A percentile compares a stretch with the other conserved stretches of the same genome.
Evolutionary conservation across 2,888 invertebrate genomes (phyloP).

Genomic region (Sphinx pinastri): DNA sequence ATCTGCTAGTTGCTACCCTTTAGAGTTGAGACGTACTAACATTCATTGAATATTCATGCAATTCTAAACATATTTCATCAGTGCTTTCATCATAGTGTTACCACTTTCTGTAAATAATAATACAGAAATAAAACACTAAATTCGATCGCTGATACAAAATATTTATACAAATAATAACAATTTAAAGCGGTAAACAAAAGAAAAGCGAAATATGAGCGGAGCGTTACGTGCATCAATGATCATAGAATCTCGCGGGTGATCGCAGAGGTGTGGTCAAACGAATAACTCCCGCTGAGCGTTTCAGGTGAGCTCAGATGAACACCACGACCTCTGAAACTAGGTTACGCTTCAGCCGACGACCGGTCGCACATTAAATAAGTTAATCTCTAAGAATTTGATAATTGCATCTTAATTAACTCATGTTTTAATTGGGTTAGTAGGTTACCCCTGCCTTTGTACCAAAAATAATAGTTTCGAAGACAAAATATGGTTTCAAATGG

Average conservation of each 20-base stretch:
- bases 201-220: not conserved
- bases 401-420: conserved; percentile 14
- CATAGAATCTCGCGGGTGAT: conserved; percentile 29
- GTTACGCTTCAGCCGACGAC: conserved; percentile 46
- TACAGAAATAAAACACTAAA: no score
- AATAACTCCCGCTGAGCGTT: conserved; percentile 44
- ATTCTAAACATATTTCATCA: no score
- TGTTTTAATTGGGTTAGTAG: conserved; percentile 12
- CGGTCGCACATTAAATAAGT: conserved; percentile 6
- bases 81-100: no score
- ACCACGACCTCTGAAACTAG: conserved; percentile 61
- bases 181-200: conserved; percentile 1
- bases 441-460: not conserved
- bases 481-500: not conserved
- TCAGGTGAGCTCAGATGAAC: conserved; percentile 45
- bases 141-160: no score
- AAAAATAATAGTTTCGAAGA: not conserved
- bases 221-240: not conserved
- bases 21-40: no score
- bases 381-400: conserved; percentile 1
- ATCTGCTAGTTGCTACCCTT: no score
- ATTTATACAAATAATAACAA: no score
- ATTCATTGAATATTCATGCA: no score
- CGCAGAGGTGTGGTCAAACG: conserved; percentile 45
- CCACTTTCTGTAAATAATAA: no score